Evolutionary conservation across 2,797 vertebrate species (phyloP).

Genomic region (Lagorchestes hirsutus): DNA sequence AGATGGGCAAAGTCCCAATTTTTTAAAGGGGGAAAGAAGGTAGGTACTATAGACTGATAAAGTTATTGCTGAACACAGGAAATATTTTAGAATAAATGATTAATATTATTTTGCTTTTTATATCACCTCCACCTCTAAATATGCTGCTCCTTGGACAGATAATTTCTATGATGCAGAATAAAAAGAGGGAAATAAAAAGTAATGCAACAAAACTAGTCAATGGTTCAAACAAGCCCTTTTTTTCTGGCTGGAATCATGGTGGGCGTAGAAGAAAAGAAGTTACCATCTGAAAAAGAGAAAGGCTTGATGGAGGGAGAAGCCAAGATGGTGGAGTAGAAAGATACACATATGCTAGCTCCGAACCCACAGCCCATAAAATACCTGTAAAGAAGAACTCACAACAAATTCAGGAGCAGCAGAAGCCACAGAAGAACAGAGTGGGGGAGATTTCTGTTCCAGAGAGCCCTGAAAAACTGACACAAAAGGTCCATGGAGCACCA

Average conservation of each 20-base stretch:
- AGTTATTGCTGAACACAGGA: neutral
- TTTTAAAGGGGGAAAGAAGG: neutral
- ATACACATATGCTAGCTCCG: too few species aligned
- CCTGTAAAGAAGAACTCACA: too few species aligned
- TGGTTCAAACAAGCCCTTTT: conserved; percentile 86
- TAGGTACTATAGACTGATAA: neutral
- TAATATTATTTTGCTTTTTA: neutral
- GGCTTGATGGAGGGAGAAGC: conserved; percentile 82
- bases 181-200: neutral
- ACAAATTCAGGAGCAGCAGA: too few species aligned
- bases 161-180: neutral
- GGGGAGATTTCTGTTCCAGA: too few species aligned
- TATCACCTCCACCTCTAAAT: neutral
- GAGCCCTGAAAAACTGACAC: too few species aligned
- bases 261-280: conserved; percentile 92
- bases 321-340: too few species aligned
- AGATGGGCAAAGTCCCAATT: neutral
- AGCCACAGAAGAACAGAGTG: too few species aligned
- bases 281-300: conserved; percentile 96
- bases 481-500: too few species aligned
- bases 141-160: neutral
- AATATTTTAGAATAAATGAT: neutral
- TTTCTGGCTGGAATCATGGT: conserved; percentile 95
- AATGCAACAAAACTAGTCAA: neutral
- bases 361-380: too few species aligned